These are phyloP conservation scores for Uloborus diversus DNA, from an alignment of 1,140 invertebrate species.

Conservation along the genomic window DNA sequence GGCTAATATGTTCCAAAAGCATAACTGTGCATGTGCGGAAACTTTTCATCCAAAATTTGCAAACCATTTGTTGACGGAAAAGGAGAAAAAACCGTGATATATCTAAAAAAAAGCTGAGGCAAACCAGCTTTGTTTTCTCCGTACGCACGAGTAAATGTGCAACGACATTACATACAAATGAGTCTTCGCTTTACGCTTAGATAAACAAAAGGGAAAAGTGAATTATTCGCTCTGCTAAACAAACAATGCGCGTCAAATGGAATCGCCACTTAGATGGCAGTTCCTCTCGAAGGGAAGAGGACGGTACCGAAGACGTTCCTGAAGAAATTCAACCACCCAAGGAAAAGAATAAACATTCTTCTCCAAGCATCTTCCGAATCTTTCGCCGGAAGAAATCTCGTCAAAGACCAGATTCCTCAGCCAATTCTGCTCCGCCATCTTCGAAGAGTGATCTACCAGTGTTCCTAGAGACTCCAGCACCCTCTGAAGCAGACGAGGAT, in stretches of 20 bases:
- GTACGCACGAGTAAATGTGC: too few relatives aligned
- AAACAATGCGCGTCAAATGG: constrained; percentile 46
- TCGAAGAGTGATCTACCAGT: neutral
- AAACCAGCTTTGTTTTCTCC: too few relatives aligned
- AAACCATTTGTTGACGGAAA: too few relatives aligned
- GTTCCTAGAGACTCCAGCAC: neutral
- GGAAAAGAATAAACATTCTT: neutral
- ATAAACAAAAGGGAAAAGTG: too few relatives aligned
- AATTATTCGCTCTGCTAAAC: neutral
- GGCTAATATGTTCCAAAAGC: too few relatives aligned
- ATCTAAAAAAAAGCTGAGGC: too few relatives aligned
- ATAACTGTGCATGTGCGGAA: too few relatives aligned
- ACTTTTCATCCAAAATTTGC: too few relatives aligned
- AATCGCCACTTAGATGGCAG: constrained; percentile 50
- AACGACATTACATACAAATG: too few relatives aligned
- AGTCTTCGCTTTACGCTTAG: too few relatives aligned
- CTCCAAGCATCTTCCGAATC: constrained; percentile 23
- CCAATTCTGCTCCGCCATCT: neutral
- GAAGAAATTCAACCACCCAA: neutral
- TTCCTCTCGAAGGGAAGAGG: neutral
- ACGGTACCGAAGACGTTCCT: neutral
- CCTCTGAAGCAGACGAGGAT: constrained; percentile 16
- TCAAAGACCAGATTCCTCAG: neutral
- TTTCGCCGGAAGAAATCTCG: constrained; percentile 33
- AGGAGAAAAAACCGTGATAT: too few relatives aligned